Conservation (phyloP, 2,888 invertebrate genomes). For the Eilema sororculum region DNA sequence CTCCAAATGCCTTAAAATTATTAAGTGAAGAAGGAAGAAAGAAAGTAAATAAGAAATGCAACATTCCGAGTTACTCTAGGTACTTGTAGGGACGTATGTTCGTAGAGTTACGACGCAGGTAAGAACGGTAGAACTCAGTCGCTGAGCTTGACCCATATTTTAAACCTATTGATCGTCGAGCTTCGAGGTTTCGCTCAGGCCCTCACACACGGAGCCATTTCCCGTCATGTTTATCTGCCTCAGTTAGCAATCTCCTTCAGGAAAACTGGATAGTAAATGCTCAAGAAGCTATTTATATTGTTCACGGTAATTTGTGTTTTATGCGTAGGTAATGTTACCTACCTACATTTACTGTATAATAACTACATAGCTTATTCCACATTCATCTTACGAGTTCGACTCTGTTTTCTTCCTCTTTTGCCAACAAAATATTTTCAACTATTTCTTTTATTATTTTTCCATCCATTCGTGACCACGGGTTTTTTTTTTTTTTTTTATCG, state of each 20-base stretch:
- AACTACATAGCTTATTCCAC: background rate
- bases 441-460: no score
- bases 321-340: background rate
- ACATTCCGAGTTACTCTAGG: background rate
- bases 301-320: conserved; percentile 5
- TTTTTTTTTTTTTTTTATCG: no score
- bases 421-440: no score
- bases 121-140: conserved; percentile 45
- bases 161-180: conserved; percentile 67
- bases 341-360: no score
- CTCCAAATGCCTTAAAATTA: background rate
- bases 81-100: background rate
- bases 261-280: conserved; percentile 23
- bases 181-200: conserved; percentile 43
- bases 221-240: conserved; percentile 38
- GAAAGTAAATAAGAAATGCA: background rate
- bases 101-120: conserved; percentile 30
- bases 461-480: no score
- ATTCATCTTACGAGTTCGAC: background rate
- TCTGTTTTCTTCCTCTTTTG: no score
- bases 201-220: conserved; percentile 44
- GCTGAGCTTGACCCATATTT: conserved; percentile 75
- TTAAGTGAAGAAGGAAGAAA: no score
- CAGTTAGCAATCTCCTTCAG: conserved; percentile 33
- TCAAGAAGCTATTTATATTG: conserved; percentile 23